phyloP scores from a whole-genome alignment of 2,113 vertebrate species.

The Boulengeromyrus knoepffleri region DNA sequence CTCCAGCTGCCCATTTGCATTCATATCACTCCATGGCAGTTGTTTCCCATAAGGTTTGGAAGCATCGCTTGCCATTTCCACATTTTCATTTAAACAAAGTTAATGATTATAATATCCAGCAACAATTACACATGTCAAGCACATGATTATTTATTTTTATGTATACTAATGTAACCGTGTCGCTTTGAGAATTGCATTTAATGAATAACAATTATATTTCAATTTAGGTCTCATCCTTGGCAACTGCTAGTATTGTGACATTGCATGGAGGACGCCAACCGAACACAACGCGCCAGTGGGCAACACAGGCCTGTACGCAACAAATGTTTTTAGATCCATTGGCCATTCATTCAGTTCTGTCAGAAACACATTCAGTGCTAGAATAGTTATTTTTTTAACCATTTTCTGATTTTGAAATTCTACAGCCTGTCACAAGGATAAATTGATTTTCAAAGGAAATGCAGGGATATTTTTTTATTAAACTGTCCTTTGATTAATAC shows the following conservation, averaged over 20 bases:
- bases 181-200: background rate
- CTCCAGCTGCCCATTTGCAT: background rate
- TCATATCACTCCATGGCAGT: background rate
- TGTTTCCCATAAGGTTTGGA: background rate
- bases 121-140: background rate
- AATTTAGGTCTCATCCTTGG: background rate
- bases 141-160: background rate
- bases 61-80: background rate
- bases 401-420: background rate
- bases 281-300: background rate
- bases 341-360: background rate
- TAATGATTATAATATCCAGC: background rate
- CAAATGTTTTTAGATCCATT: background rate
- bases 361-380: background rate
- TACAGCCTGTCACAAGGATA: background rate
- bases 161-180: background rate
- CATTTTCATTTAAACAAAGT: background rate
- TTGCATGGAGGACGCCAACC: background rate
- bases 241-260: background rate
- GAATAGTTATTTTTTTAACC: background rate
- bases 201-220: background rate
- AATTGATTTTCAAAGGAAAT: background rate
- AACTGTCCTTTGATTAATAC: background rate
- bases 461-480: background rate
- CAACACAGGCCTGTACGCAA: background rate